These are phyloP conservation scores for Spinibarbus caldwelli DNA, from an alignment of 2,797 vertebrate species.

Conservation along the genomic window DNA sequence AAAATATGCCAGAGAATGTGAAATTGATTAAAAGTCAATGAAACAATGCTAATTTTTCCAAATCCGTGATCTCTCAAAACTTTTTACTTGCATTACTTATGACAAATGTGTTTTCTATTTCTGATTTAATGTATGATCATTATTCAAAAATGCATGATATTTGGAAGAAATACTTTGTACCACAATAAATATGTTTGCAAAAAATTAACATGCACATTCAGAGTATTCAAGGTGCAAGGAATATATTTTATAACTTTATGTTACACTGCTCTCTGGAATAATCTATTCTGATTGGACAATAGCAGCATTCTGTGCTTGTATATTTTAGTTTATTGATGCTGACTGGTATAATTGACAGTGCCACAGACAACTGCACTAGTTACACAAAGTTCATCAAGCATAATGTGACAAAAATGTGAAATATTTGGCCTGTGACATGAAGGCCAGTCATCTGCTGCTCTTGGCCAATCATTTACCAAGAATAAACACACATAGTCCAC, in stretches of 20 bases:
- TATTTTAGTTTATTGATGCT: background rate
- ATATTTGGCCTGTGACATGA: constrained; percentile 57
- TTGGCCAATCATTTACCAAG: constrained; percentile 73
- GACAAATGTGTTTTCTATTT: too few species aligned
- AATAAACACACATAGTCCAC: constrained; percentile 61
- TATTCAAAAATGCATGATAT: too few species aligned
- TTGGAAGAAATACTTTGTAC: background rate
- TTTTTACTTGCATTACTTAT: too few species aligned
- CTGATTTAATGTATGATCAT: background rate
- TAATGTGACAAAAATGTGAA: constrained; percentile 54
- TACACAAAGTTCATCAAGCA: background rate
- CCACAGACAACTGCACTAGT: background rate
- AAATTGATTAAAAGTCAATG: background rate
- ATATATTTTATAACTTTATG: background rate
- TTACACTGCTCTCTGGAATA: background rate
- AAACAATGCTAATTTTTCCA: too few species aligned
- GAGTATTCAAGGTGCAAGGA: background rate
- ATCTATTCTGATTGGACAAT: background rate
- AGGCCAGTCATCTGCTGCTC: constrained; percentile 43
- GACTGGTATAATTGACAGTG: background rate
- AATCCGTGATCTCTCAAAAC: too few species aligned
- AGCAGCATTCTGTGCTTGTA: background rate
- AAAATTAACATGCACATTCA: background rate
- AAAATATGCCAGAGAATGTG: background rate
- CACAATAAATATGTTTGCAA: too few species aligned